Evolutionary conservation across 1,140 invertebrate genomes (phyloP).

Genomic region (Schmidtea mediterranea): DNA sequence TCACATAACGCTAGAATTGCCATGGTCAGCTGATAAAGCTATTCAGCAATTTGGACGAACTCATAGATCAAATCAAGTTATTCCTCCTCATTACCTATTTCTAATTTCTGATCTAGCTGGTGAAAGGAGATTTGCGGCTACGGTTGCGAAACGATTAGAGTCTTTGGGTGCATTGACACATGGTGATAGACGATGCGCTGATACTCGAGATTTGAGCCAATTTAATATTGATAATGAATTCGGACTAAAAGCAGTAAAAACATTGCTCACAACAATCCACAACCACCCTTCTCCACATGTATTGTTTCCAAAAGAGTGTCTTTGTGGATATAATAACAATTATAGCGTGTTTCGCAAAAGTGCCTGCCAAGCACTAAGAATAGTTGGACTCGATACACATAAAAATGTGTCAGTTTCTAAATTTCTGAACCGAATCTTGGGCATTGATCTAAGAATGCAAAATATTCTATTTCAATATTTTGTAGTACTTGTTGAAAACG

Average conservation of each 20-base stretch:
- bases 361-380: background rate
- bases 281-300: no score
- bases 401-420: background rate
- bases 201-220: slow-evolving; percentile 73
- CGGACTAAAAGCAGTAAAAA: slow-evolving; percentile 64
- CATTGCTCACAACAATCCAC: no score
- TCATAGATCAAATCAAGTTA: slow-evolving; percentile 62
- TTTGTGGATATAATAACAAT: slow-evolving; percentile 10
- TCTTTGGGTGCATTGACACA: slow-evolving; percentile 61
- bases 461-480: slow-evolving; percentile 91
- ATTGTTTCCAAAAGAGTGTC: no score
- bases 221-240: slow-evolving; percentile 97
- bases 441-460: slow-evolving; percentile 80
- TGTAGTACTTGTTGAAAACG: slow-evolving; percentile 51
- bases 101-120: slow-evolving; percentile 91
- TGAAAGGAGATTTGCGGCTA: slow-evolving; percentile 43
- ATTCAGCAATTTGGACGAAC: slow-evolving; percentile 31
- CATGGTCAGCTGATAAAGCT: slow-evolving; percentile 96
- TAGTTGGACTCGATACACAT: no score
- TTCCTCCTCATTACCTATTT: slow-evolving; percentile 91
- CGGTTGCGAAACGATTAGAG: slow-evolving; percentile 75
- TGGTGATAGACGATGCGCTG: slow-evolving; percentile 81
- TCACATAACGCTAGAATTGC: slow-evolving; percentile 91
- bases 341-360: slow-evolving; percentile 9
- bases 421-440: slow-evolving; percentile 83